phyloP scores from a whole-genome alignment of 2,797 vertebrate genomes.

The Chelon labrosus region DNA sequence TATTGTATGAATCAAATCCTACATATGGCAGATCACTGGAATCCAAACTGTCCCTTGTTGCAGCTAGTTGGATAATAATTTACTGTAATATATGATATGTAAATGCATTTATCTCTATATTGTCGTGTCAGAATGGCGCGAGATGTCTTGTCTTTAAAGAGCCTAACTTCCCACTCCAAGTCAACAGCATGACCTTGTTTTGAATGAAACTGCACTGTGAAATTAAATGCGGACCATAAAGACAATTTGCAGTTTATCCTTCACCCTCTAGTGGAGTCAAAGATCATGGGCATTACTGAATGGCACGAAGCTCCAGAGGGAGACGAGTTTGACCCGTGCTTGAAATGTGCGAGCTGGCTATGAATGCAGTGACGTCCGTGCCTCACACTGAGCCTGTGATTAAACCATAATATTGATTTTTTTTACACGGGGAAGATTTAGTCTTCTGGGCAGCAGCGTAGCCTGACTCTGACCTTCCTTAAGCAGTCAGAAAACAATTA shows the following conservation, averaged over 20 bases:
- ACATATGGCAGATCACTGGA: neutral
- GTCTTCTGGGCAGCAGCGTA: constrained; percentile 30
- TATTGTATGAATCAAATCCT: neutral
- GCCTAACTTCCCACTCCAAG: constrained; percentile 7
- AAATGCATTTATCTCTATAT: neutral
- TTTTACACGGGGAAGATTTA: constrained; percentile 32
- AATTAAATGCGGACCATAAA: constrained; percentile 30
- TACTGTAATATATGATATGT: neutral
- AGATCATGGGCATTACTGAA: constrained; percentile 35
- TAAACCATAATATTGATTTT: constrained; percentile 72
- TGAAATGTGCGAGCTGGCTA: constrained; percentile 2
- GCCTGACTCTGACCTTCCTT: constrained; percentile 54
- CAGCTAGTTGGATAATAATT: neutral
- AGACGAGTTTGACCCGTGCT: constrained; percentile 37
- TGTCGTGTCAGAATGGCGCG: neutral
- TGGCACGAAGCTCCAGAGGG: neutral
- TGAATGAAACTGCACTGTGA: neutral
- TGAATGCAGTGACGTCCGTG: neutral
- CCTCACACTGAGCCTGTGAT: constrained; percentile 38
- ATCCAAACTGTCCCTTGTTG: neutral
- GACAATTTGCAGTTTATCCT: constrained; percentile 46
- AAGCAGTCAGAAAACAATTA: constrained; percentile 75
- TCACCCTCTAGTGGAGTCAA: constrained; percentile 17
- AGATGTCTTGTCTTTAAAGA: neutral
- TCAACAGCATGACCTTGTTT: constrained; percentile 38